Evolutionary conservation across 2,888 invertebrate genomes (phyloP).

Genomic region (Petrolisthes cinctipes): DNA sequence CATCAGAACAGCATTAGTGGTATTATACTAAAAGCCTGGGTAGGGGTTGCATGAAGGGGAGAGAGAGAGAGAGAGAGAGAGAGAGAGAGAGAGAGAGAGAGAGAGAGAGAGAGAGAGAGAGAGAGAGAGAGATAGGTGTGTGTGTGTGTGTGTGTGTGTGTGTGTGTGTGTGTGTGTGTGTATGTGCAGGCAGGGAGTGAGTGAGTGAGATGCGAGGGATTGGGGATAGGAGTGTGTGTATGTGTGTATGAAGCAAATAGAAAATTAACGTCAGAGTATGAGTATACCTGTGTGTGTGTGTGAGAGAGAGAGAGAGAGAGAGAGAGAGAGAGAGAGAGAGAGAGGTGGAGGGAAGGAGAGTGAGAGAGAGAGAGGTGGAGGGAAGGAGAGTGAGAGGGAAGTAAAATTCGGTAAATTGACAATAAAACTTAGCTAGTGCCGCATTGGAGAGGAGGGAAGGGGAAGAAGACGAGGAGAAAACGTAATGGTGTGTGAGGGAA

Average conservation of each 20-base stretch:
- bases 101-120: not conserved
- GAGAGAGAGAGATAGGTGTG: not conserved
- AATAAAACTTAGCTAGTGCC: not conserved
- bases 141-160: not conserved
- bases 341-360: not conserved
- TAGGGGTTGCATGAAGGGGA: not conserved
- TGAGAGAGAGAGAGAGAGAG: constrained; percentile 13
- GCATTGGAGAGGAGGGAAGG: not conserved
- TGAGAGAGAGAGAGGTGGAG: not conserved
- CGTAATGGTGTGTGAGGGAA: not conserved
- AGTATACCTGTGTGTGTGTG: not conserved
- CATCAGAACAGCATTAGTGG: constrained; percentile 8
- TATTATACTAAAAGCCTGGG: constrained; percentile 4
- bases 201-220: not conserved
- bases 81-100: not conserved
- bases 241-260: not conserved
- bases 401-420: not conserved
- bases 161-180: not conserved
- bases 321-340: not conserved
- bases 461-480: not conserved
- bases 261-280: not conserved
- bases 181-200: not conserved
- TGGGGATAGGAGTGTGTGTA: not conserved
- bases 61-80: not conserved
- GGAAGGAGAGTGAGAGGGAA: not conserved